Base-by-base conservation (phyloP, 2,113 vertebrate species). In the Tiliqua scincoides region DNA sequence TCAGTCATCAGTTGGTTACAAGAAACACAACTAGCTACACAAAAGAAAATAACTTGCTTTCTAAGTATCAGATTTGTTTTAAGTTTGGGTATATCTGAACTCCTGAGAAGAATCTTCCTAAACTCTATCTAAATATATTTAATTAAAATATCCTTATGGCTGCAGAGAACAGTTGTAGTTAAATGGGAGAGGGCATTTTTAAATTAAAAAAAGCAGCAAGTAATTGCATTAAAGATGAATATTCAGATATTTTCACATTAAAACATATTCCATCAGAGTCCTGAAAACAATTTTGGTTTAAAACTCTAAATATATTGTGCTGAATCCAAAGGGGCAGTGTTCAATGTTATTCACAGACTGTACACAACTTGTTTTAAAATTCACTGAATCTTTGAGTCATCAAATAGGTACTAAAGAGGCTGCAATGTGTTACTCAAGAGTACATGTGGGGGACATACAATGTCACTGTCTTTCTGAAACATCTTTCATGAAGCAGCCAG, bases 81-180 rank as follows among this genome's bases (percentile, higher is more conserved):
- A 76, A 65, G 74, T 32, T 74, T 74, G 30, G 40, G 32, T 27
- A 15, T 40, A 82, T 54, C 54, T 30, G 40, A 54, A 54, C 54
- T 74, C 40, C 63, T 62, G 9, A 43, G 54, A 71, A 30, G 25
- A 73, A 83, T 14, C 25, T n/a, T 74, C 27, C 37, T 32, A 37
- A 74, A 6, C 63, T 30, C 30, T 63, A 18, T 21, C 15, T 48
- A 48, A 48, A 48, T 67, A 20, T 35, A 32, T 72, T 72, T 72
- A 30, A 71, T 27, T 59, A 21, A 59, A 63, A 17, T 75, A 57
- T 74, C 14, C 54, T 79, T 85, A 79, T 79, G 68, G 68, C 80
- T 79, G 77, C 84, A 86, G 76, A 85, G 63, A 78, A 35, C 35
- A 35, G 32, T n/a, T 59, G n/a, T 57, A 75, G 17, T 70, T 77